These are phyloP conservation scores for Sparus aurata DNA, from an alignment of 2,797 vertebrate species.

Conservation along the genomic window DNA sequence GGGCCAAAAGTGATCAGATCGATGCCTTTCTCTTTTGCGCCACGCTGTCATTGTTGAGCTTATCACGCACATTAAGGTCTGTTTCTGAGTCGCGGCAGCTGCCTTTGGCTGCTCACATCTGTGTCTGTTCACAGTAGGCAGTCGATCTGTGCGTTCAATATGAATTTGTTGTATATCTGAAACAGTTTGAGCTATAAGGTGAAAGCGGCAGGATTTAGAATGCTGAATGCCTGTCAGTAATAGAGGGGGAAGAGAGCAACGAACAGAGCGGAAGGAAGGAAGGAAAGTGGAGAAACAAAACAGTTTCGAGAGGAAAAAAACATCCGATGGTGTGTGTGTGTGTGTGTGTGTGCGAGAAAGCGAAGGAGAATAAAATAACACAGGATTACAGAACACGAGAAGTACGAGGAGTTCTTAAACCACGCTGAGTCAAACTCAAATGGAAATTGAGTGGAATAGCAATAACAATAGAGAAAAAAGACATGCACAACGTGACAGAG, in stretches of 20 bases:
- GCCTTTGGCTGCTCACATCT: constrained; percentile 34
- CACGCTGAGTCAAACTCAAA: constrained; percentile 31
- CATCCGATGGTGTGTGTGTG: not conserved
- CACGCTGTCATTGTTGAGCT: constrained; percentile 29
- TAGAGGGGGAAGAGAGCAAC: not conserved
- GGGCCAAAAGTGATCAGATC: constrained; percentile 71
- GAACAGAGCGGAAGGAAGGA: not conserved
- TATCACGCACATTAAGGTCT: constrained; percentile 38
- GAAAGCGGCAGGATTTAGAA: not conserved
- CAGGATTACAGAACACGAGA: constrained; percentile 10
- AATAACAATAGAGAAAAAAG: constrained; percentile 8
- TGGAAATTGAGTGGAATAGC: constrained; percentile 5
- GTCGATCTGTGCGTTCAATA: constrained; percentile 24
- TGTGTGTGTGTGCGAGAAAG: not conserved
- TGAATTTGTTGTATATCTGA: not conserved
- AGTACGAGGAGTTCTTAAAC: constrained; percentile 10
- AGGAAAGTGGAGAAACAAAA: not conserved
- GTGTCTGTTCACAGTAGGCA: constrained; percentile 11
- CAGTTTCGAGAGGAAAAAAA: constrained; percentile 1
- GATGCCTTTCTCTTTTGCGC: constrained; percentile 49
- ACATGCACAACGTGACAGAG: not conserved
- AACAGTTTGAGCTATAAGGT: not conserved
- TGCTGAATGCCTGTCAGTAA: constrained; percentile 6
- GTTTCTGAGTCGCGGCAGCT: constrained; percentile 30
- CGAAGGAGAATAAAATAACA: not conserved